Evolutionary conservation across 2,888 invertebrate species (phyloP).

Genomic region (Athripsodes cinereus): DNA sequence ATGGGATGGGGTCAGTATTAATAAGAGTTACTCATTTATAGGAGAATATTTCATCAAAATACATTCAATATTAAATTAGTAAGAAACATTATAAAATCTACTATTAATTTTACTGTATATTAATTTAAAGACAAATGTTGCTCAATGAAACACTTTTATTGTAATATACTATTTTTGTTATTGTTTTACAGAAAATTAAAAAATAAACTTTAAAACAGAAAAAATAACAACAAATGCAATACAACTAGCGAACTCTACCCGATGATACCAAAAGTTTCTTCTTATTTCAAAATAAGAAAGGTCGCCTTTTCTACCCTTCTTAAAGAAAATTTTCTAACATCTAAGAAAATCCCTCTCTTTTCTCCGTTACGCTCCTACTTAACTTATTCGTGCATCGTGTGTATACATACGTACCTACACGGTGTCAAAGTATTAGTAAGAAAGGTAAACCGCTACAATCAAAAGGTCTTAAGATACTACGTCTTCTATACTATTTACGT

Average conservation of each 20-base stretch:
- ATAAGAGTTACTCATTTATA: too few relatives aligned
- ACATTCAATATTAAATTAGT: too few relatives aligned
- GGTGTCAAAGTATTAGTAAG: not conserved
- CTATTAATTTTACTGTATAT: too few relatives aligned
- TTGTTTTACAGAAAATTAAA: too few relatives aligned
- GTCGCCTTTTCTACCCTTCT: conserved; percentile 17
- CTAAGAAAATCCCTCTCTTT: conserved; percentile 24
- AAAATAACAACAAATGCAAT: not conserved
- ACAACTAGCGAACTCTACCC: conserved; percentile 25
- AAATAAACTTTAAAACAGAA: too few relatives aligned
- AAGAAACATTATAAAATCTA: too few relatives aligned
- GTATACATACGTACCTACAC: conserved; percentile 2
- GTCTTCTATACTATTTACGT: not conserved
- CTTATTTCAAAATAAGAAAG: conserved; percentile 23
- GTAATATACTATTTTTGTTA: too few relatives aligned
- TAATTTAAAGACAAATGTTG: too few relatives aligned
- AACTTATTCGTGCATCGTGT: not conserved
- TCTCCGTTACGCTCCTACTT: conserved; percentile 14
- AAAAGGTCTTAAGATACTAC: conserved; percentile 7
- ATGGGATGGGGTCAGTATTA: too few relatives aligned
- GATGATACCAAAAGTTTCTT: conserved; percentile 19
- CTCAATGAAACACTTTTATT: too few relatives aligned
- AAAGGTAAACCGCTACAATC: not conserved
- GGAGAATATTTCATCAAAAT: too few relatives aligned
- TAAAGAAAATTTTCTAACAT: conserved; percentile 23